phyloP scores from a whole-genome alignment of 2,113 vertebrate genomes.

The Castor canadensis region DNA sequence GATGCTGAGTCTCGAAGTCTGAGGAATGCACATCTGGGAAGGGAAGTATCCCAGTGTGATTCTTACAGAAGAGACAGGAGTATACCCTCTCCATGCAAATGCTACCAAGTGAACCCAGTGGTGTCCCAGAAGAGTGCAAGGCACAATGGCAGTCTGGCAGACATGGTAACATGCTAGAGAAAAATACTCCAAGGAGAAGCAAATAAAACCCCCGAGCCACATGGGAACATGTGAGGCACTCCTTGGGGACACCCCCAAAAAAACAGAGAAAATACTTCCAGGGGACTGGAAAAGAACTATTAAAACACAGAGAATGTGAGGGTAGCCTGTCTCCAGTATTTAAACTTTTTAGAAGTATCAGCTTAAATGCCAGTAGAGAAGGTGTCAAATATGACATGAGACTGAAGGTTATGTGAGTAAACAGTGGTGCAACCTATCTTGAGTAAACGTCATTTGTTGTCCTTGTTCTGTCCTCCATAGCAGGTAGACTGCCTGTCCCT shows the following conservation, averaged over 20 bases:
- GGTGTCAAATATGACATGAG: neutral
- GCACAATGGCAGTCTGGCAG: neutral
- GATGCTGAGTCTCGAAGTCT: neutral
- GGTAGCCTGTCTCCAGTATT: neutral
- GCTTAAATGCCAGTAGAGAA: neutral
- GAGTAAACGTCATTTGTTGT: too few species aligned
- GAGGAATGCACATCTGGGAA: neutral
- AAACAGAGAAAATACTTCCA: neutral
- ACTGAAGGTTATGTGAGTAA: neutral
- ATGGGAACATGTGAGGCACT: neutral
- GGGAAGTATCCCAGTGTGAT: neutral
- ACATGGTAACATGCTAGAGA: neutral
- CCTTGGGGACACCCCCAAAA: neutral
- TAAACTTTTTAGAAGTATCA: neutral
- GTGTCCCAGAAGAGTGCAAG: neutral
- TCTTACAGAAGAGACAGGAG: neutral
- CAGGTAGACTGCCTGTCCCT: neutral
- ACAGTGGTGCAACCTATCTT: too few species aligned
- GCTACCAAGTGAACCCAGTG: too few species aligned
- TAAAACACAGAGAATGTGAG: neutral
- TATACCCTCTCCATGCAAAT: neutral
- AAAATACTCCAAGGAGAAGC: neutral
- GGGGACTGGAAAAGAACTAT: neutral
- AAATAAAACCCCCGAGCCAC: neutral
- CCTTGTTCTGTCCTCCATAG: neutral